Percentiles rank a stretch among this genome's conserved stretches.
Conservation (phyloP, 2,113 vertebrate species). For the Progne subis region DNA sequence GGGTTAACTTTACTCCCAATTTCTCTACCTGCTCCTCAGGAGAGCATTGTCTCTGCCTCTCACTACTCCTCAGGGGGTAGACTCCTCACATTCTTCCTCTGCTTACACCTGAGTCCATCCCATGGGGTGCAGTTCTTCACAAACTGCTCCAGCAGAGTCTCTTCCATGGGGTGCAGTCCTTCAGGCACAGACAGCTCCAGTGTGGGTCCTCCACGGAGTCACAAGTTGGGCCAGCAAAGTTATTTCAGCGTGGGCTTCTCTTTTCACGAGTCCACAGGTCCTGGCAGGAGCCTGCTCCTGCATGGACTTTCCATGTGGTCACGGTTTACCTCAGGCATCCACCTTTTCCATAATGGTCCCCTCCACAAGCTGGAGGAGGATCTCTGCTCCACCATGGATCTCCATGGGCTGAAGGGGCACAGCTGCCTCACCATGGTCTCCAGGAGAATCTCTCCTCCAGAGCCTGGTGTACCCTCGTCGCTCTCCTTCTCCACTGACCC, state of each 20-base stretch:
- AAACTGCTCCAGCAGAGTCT: background rate
- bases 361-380: fast-evolving
- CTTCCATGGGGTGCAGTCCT: background rate
- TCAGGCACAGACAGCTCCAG: background rate
- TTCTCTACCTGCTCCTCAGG: background rate
- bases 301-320: background rate
- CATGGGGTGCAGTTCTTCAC: background rate
- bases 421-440: background rate
- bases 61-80: background rate
- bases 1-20: background rate
- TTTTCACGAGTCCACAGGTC: background rate
- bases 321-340: background rate
- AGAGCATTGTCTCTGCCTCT: background rate
- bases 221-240: background rate
- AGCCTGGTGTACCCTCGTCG: fast-evolving
- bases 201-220: no score
- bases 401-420: background rate
- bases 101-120: background rate
- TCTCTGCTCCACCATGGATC: background rate
- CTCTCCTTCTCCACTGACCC: background rate
- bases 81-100: background rate
- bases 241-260: background rate
- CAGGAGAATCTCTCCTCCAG: background rate
- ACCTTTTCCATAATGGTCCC: background rate
- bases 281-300: background rate